These are phyloP conservation scores for Orthonychiurus folsomi DNA, from an alignment of 2,888 invertebrate species.

Conservation along the genomic window DNA sequence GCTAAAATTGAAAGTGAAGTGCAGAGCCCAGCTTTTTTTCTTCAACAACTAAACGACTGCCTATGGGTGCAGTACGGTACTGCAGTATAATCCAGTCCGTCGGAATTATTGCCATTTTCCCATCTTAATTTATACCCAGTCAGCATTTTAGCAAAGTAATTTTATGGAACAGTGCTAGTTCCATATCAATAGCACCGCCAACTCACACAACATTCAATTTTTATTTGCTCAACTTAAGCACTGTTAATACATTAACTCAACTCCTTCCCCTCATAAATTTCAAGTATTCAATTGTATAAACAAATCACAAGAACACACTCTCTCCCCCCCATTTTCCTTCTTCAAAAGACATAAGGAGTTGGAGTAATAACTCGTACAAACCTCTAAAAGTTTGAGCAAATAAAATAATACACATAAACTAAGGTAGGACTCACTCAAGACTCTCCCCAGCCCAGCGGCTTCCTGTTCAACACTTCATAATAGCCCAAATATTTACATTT, in stretches of 20 bases:
- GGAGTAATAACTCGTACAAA: neutral
- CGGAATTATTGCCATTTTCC: too few relatives aligned
- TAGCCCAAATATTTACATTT: neutral
- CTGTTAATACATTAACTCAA: neutral
- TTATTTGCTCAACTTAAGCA: neutral
- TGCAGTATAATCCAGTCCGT: too few relatives aligned
- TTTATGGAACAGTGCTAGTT: too few relatives aligned
- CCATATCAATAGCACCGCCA: too few relatives aligned
- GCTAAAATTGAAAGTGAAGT: too few relatives aligned
- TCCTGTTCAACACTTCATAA: neutral
- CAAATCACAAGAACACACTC: neutral
- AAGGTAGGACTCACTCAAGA: too few relatives aligned
- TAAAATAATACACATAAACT: slow-evolving; percentile 1
- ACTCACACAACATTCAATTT: neutral
- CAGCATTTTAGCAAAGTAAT: too few relatives aligned
- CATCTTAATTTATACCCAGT: too few relatives aligned
- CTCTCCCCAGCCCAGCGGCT: neutral
- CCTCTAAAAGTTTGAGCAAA: neutral
- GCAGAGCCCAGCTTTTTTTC: too few relatives aligned
- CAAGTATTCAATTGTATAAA: neutral
- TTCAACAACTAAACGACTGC: too few relatives aligned
- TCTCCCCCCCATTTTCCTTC: too few relatives aligned
- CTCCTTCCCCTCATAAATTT: neutral
- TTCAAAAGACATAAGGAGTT: neutral
- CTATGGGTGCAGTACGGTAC: too few relatives aligned